Conservation (phyloP, 2,888 invertebrate species). For the Drosophila buzzatii region DNA sequence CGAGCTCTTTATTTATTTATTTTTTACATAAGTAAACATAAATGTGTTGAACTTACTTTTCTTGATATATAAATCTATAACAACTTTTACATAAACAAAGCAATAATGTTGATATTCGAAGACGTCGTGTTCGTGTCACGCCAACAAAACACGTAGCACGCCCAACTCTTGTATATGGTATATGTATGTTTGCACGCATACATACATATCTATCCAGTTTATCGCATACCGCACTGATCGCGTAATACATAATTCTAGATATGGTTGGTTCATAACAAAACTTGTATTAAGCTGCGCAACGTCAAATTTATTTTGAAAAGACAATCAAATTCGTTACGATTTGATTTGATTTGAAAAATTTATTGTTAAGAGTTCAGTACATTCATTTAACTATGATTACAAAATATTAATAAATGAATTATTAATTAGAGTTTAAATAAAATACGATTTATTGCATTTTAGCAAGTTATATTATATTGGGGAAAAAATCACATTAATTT, state of each 20-base stretch:
- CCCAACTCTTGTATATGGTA: neutral
- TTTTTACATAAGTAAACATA: neutral
- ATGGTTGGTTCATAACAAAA: conserved; percentile 13
- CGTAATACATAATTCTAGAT: conserved; percentile 41
- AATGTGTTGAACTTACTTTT: neutral
- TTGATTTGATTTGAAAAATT: no score
- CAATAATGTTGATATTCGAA: neutral
- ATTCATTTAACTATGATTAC: no score
- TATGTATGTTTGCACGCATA: neutral
- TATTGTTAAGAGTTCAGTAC: no score
- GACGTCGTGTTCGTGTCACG: neutral
- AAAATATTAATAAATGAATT: neutral
- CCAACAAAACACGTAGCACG: neutral
- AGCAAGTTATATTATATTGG: neutral
- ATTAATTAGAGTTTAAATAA: neutral
- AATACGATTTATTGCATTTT: neutral
- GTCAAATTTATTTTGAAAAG: neutral
- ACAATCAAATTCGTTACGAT: neutral
- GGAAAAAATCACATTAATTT: neutral
- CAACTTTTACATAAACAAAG: neutral
- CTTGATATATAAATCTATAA: neutral
- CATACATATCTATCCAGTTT: conserved; percentile 7
- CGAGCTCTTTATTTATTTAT: neutral
- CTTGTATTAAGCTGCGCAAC: conserved; percentile 13
- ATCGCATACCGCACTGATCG: conserved; percentile 32